Percentiles rank a stretch among this genome's conserved stretches.
phyloP scores from a whole-genome alignment of 2,797 vertebrate species.

The Xenopus petersii region DNA sequence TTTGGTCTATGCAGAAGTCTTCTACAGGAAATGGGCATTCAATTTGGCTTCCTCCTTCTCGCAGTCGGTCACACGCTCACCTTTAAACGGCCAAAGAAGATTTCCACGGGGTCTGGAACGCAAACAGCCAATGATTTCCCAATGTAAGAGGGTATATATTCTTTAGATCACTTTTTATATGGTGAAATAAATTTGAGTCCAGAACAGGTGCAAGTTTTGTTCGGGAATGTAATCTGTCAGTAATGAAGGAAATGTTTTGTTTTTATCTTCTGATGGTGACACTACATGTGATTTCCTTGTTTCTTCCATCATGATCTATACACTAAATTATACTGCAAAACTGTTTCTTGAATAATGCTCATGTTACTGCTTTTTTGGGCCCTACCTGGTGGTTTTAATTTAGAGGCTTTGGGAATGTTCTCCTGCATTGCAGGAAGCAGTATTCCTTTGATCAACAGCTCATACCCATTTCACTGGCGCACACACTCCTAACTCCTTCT shows the following conservation, averaged over 20 bases:
- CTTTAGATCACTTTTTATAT: neutral
- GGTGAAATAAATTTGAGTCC: too few relatives aligned
- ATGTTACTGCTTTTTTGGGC: constrained; percentile 22
- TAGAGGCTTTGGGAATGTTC: constrained; percentile 43
- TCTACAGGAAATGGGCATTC: constrained; percentile 59
- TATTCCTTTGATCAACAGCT: constrained; percentile 41
- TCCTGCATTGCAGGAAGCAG: constrained; percentile 48
- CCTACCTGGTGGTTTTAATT: constrained; percentile 46
- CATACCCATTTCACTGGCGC: constrained; percentile 31
- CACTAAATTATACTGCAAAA: neutral
- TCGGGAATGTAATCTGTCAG: too few relatives aligned
- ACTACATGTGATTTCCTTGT: neutral
- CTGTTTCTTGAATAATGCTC: constrained; percentile 10
- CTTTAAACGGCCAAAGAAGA: constrained; percentile 66
- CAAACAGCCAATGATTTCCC: constrained; percentile 79
- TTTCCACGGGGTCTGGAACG: constrained; percentile 72
- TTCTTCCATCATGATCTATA: neutral
- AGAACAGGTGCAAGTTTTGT: too few relatives aligned
- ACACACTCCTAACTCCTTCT: constrained; percentile 28
- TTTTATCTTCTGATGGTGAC: neutral
- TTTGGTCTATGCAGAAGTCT: constrained; percentile 83
- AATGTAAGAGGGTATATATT: constrained; percentile 77
- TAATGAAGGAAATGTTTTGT: too few relatives aligned
- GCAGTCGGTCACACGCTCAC: constrained; percentile 51
- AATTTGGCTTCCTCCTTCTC: constrained; percentile 52